Percentiles rank a stretch among this genome's conserved stretches.
These are phyloP conservation scores for Sebastiscus albofasciatus DNA, from an alignment of 2,797 vertebrate genomes.

Conservation along the genomic window DNA sequence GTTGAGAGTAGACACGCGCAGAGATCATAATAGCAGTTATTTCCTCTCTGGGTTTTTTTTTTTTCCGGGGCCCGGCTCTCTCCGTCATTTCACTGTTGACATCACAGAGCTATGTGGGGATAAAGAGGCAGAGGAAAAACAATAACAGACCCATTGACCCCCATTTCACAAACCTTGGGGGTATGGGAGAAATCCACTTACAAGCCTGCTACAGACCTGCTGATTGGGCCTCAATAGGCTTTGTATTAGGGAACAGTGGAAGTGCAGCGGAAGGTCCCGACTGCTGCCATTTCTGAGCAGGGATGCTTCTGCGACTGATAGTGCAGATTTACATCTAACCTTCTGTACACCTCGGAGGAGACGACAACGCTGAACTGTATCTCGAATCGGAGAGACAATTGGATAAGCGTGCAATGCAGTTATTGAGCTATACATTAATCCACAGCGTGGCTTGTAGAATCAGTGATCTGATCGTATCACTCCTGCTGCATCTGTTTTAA, in stretches of 20 bases:
- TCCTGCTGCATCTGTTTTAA: slow-evolving; percentile 23
- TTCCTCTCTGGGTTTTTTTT: slow-evolving; percentile 58
- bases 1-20: slow-evolving; percentile 58
- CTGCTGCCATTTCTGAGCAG: slow-evolving; percentile 52
- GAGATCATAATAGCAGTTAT: slow-evolving; percentile 77
- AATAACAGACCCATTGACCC: slow-evolving; percentile 81
- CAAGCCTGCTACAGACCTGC: slow-evolving; percentile 62
- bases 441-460: slow-evolving; percentile 32
- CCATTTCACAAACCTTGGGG: slow-evolving; percentile 78
- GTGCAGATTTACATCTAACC: slow-evolving; percentile 62
- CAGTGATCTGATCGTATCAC: slow-evolving; percentile 36
- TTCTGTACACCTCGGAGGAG: slow-evolving; percentile 16
- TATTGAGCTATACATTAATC: slow-evolving; percentile 52
- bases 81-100: slow-evolving; percentile 75
- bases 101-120: slow-evolving; percentile 73
- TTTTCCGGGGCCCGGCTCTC: slow-evolving; percentile 47
- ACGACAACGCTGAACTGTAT: slow-evolving; percentile 24
- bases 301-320: slow-evolving; percentile 35
- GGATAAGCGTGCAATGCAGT: slow-evolving; percentile 33
- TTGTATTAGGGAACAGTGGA: slow-evolving; percentile 61
- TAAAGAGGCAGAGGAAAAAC: slow-evolving; percentile 79
- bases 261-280: slow-evolving; percentile 55
- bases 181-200: slow-evolving; percentile 75
- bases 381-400: slow-evolving; percentile 38
- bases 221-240: slow-evolving; percentile 70